These are phyloP conservation scores for Pagetopsis macropterus DNA, from an alignment of 2,797 vertebrate genomes.

Conservation along the genomic window DNA sequence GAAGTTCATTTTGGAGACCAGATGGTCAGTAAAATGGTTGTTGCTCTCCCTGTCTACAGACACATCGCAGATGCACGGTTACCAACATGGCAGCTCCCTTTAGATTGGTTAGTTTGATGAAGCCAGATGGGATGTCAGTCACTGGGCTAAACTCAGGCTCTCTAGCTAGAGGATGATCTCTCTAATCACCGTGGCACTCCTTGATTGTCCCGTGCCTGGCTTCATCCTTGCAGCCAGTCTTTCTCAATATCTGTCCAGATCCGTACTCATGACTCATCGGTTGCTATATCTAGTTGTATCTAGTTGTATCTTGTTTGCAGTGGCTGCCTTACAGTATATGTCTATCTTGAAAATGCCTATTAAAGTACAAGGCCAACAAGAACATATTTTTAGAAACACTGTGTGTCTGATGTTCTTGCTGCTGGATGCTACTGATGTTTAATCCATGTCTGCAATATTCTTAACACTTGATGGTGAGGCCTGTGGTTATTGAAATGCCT, in stretches of 20 bases:
- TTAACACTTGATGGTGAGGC: too few species aligned
- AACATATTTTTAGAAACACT: slow-evolving; percentile 22
- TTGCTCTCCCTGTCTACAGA: neutral
- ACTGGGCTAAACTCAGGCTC: neutral
- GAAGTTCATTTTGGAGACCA: slow-evolving; percentile 4
- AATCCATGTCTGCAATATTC: neutral
- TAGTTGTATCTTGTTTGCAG: neutral
- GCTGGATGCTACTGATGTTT: neutral
- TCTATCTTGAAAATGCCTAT: slow-evolving; percentile 11
- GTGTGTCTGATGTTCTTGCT: neutral
- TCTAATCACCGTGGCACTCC: slow-evolving; percentile 40
- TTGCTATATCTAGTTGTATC: slow-evolving; percentile 8
- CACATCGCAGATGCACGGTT: slow-evolving; percentile 1
- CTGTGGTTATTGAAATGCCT: neutral
- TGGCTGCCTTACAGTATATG: neutral
- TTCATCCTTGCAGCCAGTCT: slow-evolving; percentile 14
- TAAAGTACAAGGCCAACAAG: neutral
- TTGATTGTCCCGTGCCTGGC: slow-evolving; percentile 12
- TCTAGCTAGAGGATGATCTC: neutral
- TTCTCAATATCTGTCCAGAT: slow-evolving; percentile 12
- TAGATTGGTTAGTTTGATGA: slow-evolving; percentile 2
- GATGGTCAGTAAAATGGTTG: neutral
- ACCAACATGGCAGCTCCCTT: neutral
- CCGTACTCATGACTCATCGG: slow-evolving; percentile 17
- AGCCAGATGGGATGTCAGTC: neutral